Evolutionary conservation across 2,797 vertebrate genomes (phyloP).

Genomic region (Benthosema pterotum): DNA sequence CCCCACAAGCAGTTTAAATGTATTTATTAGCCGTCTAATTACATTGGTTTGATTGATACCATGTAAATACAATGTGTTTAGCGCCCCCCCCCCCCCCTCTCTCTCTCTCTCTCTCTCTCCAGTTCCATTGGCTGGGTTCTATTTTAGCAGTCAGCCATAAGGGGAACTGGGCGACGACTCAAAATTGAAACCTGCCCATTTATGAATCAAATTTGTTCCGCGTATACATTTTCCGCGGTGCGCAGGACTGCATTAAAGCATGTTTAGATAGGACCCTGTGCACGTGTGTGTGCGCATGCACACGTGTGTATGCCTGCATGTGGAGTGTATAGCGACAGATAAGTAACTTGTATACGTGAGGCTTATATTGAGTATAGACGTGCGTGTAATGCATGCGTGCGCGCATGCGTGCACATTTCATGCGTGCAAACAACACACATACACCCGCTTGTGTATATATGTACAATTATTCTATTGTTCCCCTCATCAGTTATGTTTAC

Average conservation of each 20-base stretch:
- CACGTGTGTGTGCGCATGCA: conserved; percentile 4
- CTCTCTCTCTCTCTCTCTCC: conserved; percentile 12
- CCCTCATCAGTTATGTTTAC: conserved; percentile 67
- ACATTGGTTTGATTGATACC: too few relatives aligned
- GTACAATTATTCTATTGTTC: conserved; percentile 55
- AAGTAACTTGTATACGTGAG: too few relatives aligned
- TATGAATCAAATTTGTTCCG: conserved; percentile 81
- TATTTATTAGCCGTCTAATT: too few relatives aligned
- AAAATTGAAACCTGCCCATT: conserved; percentile 80
- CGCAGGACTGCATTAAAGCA: conserved; percentile 51
- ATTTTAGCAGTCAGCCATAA: conserved; percentile 74
- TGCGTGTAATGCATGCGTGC: too few relatives aligned
- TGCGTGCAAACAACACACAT: not conserved
- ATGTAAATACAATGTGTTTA: not conserved
- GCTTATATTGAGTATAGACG: too few relatives aligned
- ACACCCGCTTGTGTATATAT: not conserved
- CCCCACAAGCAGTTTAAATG: too few relatives aligned
- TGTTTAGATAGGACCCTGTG: conserved; percentile 63
- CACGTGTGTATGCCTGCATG: not conserved
- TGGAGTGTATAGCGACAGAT: too few relatives aligned
- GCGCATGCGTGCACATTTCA: too few relatives aligned
- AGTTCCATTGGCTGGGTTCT: conserved; percentile 67
- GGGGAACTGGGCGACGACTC: conserved; percentile 56
- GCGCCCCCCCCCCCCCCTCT: not conserved
- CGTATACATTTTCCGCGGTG: conserved; percentile 71